phyloP scores from a whole-genome alignment of 2,888 invertebrate genomes.

The Epirrhoe tristata region DNA sequence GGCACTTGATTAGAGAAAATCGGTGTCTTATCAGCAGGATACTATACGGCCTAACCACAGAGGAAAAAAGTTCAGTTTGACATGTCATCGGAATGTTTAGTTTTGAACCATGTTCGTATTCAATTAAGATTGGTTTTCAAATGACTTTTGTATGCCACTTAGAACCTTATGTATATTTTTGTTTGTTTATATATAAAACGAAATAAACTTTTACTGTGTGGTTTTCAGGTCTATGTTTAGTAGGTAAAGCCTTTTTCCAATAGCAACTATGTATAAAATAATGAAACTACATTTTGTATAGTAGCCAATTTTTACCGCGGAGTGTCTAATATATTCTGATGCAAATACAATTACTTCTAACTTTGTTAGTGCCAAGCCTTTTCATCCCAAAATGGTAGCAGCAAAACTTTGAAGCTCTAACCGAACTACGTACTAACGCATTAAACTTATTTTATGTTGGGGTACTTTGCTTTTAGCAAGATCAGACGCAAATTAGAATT shows the following conservation, averaged over 20 bases:
- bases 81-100: not conserved
- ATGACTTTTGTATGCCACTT: not conserved
- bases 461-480: conserved; percentile 23
- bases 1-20: not conserved
- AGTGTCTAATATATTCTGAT: not conserved
- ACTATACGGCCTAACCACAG: not conserved
- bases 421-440: conserved; percentile 20
- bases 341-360: not conserved
- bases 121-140: not conserved
- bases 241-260: too few relatives aligned
- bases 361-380: conserved; percentile 16
- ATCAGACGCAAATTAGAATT: conserved; percentile 1
- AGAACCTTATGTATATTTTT: not conserved
- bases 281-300: not conserved
- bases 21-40: not conserved
- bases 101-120: not conserved
- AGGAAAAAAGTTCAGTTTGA: not conserved
- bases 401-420: conserved; percentile 40
- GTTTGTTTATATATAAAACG: not conserved
- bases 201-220: too few relatives aligned
- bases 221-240: too few relatives aligned
- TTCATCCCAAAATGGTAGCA: conserved; percentile 26
- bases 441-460: conserved; percentile 34
- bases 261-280: not conserved
- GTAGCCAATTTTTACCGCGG: not conserved